Evolutionary conservation across 2,797 vertebrate species (phyloP).

Genomic region (Crenichthys baileyi): DNA sequence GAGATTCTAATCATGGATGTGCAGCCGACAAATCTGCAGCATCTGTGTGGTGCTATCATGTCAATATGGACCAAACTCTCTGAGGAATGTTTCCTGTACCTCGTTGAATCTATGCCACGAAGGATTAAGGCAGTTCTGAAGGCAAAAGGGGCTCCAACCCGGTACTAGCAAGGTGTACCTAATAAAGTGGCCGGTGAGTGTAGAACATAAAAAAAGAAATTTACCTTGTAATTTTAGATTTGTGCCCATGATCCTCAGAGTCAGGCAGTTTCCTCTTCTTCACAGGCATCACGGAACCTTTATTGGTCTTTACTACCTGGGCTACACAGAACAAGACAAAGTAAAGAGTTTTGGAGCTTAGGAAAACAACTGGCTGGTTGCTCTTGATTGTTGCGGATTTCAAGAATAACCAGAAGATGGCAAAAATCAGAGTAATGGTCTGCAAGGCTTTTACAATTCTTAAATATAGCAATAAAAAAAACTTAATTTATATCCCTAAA

Average conservation of each 20-base stretch:
- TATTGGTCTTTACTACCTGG: constrained; percentile 59
- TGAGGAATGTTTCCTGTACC: too few relatives aligned
- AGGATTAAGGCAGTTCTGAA: too few relatives aligned
- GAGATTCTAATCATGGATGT: too few relatives aligned
- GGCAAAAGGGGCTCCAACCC: too few relatives aligned
- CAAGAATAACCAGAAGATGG: background rate
- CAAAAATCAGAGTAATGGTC: background rate
- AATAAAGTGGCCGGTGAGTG: too few relatives aligned
- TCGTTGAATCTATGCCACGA: too few relatives aligned
- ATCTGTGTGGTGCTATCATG: too few relatives aligned
- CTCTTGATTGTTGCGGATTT: too few relatives aligned
- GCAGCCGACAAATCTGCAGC: too few relatives aligned
- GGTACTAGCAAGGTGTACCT: too few relatives aligned
- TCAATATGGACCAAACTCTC: too few relatives aligned
- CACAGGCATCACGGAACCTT: constrained; percentile 86
- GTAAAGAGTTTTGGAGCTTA: background rate
- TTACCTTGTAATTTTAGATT: constrained; percentile 92
- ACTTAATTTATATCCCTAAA: background rate
- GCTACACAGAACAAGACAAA: constrained; percentile 27
- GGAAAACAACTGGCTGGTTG: background rate
- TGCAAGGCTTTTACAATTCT: background rate
- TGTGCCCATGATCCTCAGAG: constrained; percentile 84
- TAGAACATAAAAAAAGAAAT: background rate
- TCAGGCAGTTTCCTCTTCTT: constrained; percentile 92
- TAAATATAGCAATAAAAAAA: background rate